Evolutionary conservation across 2,888 invertebrate genomes (phyloP), one percentile per base, ranked within the genome.

Genomic region (Heliconius charithonia): DNA sequence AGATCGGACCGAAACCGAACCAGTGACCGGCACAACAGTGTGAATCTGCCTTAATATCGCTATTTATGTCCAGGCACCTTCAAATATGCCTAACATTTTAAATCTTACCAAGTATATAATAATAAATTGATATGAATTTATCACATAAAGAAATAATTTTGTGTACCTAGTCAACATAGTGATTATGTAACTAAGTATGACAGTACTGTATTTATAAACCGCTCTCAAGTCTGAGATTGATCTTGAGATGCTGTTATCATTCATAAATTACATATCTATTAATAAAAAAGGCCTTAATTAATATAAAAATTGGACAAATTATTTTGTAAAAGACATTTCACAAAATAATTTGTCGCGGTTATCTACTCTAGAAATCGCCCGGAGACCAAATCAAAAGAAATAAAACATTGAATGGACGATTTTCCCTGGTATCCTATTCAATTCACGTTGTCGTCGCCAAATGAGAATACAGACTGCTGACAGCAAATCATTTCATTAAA

Each of bases 401-500:
- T 41, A 63, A 74, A 74, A 74, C 62, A 74, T 25, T 41, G 22
- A 63, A 74, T 74, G 63, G 37, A 62, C 74, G 63, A 74, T 45
- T 74, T 63, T 41, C 10, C 62, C 41, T 22, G 63, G 72, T 72
- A 59, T 72, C 72, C 63, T 63, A 74, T 74, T 74, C 74, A 74
- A 63, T 74, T 22, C 74, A 74, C 74, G 74, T 63, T 74, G 25
- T 74, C 45, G 27, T 22, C 37, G 62, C 63, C 45, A 74, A 74
- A 74, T 62, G 74, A 74, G 71, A 72, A 56, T 56, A 72, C 71
- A 56, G 63, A 63, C 74, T 37, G 74, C 63, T 74, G 74, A 74
- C 74, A 63, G 63, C 74, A 74, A 74, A 74, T 63, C 63, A 74
- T 74, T 74, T 74, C 45, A 74, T 74, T 74, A 74, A n/a, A 63